Evolutionary conservation across 2,888 invertebrate genomes (phyloP).

Genomic region (Synergus gifuensis): DNA sequence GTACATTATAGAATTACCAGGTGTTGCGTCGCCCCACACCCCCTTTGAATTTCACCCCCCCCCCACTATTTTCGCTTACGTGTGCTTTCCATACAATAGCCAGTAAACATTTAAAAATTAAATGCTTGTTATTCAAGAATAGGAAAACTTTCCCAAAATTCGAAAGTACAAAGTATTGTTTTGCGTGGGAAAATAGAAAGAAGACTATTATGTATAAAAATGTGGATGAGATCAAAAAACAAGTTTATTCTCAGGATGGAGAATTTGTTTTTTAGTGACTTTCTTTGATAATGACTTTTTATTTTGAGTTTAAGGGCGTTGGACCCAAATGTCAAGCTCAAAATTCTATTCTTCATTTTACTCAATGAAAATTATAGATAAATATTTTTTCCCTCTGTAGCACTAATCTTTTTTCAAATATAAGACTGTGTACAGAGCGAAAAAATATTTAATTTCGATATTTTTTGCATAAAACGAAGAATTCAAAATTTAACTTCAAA

Average conservation of each 20-base stretch:
- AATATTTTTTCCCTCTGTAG: no score
- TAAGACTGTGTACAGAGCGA: no score
- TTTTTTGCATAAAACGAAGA: no score
- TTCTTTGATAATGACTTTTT: no score
- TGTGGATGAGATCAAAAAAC: background rate
- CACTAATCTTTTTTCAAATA: no score
- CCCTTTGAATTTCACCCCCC: constrained; percentile 50
- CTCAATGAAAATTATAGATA: no score
- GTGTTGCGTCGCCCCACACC: constrained; percentile 60
- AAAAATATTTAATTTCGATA: no score
- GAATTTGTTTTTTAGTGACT: background rate
- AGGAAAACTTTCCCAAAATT: background rate
- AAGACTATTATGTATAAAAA: background rate
- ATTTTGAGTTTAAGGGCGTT: no score
- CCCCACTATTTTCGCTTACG: constrained; percentile 38
- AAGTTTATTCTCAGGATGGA: background rate
- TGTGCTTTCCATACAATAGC: constrained; percentile 34
- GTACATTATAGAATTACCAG: constrained; percentile 67
- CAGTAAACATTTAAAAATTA: constrained; percentile 33
- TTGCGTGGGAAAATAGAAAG: background rate
- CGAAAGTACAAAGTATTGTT: background rate
- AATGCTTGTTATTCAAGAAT: constrained; percentile 8
- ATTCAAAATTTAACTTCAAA: no score
- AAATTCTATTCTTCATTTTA: no score
- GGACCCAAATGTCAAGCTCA: no score